A percentile compares a stretch with the other conserved stretches of the same genome.
Conservation (phyloP, 2,888 invertebrate genomes). For the Drosophila affinis region DNA sequence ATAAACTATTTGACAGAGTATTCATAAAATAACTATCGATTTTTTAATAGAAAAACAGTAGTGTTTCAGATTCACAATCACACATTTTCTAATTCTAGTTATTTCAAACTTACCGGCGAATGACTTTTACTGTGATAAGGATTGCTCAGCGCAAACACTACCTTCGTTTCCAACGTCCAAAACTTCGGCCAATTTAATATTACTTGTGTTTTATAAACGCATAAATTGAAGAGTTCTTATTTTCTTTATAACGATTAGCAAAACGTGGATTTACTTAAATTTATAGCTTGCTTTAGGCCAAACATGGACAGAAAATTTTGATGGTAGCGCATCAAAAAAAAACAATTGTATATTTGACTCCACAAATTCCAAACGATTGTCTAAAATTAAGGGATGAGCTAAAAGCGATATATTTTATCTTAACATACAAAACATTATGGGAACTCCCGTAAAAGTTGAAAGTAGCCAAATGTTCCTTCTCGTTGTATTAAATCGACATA, state of each 20-base stretch:
- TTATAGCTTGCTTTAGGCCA: constrained; percentile 53
- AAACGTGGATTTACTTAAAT: constrained; percentile 61
- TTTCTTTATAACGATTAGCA: constrained; percentile 16
- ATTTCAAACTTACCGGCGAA: constrained; percentile 1
- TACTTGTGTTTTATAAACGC: neutral
- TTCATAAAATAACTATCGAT: neutral
- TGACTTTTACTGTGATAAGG: neutral
- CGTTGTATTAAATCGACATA: neutral
- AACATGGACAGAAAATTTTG: constrained; percentile 64
- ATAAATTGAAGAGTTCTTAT: neutral
- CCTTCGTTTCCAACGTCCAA: constrained; percentile 7
- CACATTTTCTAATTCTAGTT: neutral
- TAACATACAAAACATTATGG: neutral
- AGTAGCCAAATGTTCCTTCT: no score
- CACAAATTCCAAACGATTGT: constrained; percentile 17
- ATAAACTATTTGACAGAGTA: neutral
- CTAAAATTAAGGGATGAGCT: neutral
- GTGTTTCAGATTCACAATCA: neutral
- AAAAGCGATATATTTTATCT: neutral
- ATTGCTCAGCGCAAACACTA: constrained; percentile 10
- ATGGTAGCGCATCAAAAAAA: constrained; percentile 54
- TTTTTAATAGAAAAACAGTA: neutral
- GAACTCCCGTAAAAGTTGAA: neutral
- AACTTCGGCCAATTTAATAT: constrained; percentile 1
- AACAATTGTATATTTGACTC: constrained; percentile 34